Evolutionary conservation across 2,888 invertebrate genomes (phyloP), one percentile per base, ranked within the genome.

Genomic region (Erebia palarica): DNA sequence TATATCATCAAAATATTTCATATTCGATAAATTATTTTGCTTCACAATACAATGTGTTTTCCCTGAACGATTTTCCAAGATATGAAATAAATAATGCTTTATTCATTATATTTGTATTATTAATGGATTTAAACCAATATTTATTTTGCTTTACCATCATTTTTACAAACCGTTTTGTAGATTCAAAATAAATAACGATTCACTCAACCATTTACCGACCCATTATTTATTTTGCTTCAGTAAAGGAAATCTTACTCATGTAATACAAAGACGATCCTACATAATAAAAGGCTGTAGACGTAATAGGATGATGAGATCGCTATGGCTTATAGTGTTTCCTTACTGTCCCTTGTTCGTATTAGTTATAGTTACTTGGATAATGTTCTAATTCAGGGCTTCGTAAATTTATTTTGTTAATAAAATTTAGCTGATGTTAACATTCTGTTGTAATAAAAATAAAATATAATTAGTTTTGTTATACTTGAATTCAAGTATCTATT

Each of bases 241-340:
- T 53, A 47, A 65, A 65, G 42, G 53, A 65, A 65, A 65, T 53
- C 65, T 13, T 65, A 65, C 51, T 51, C 36, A 5, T 65, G 51
- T 65, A 65, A 53, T 61, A 18, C 51, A 36, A 65, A 36, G 36
- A 53, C 53, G 53, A 53, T 36, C 51, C 36, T 44, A 47, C 27
- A 7, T 18, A 61, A 42, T 44, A 47, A 44, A 61, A 47, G 18
- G 61, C 61, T 61, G 18, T 18, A 47, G 44, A 16, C 18, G 47
- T 47, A 61, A 61, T 61, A 18, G 61, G 13, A 47, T 18, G 13
- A 61, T 61, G 61, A 61, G 9, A 7, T 14, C 47, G 16, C 11
- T 16, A 9, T 44, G 61, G 42, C 60, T 60, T 60, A 42, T 59
- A 42, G 42, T 47, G 47, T 47, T 61, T 11, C 44, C 13, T 18